These are phyloP conservation scores for Phataginus tetradactyla DNA, from an alignment of 2,797 vertebrate species.

Conservation along the genomic window DNA sequence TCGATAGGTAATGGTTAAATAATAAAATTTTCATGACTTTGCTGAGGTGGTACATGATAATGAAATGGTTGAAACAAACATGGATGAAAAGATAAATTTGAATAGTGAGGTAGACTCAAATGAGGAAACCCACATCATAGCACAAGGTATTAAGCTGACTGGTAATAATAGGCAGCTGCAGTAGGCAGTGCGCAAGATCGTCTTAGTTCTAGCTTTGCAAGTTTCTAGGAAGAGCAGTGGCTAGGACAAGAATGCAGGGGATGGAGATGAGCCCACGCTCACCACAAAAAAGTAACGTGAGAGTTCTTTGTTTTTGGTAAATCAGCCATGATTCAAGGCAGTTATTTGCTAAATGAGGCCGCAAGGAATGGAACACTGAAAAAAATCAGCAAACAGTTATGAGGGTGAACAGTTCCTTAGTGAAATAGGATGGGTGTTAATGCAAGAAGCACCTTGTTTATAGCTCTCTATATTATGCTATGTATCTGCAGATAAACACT, in stretches of 20 bases:
- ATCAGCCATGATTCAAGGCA: neutral
- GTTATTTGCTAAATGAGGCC: neutral
- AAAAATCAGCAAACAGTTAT: neutral
- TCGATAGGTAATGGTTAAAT: neutral
- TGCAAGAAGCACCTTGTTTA: neutral
- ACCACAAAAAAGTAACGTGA: neutral
- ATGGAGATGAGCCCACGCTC: neutral
- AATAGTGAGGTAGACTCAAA: neutral
- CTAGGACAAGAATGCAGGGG: neutral
- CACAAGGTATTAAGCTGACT: neutral
- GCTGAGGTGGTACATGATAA: neutral
- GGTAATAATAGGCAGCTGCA: neutral
- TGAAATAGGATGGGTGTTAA: neutral
- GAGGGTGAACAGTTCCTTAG: neutral
- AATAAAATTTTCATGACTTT: neutral
- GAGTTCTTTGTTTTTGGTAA: neutral
- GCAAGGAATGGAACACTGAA: neutral
- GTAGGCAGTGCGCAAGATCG: neutral
- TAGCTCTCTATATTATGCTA: neutral
- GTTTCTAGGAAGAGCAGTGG: neutral
- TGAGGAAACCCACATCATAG: neutral
- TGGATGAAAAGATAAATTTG: neutral
- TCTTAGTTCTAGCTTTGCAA: neutral
- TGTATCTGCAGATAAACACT: neutral
- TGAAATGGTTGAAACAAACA: conserved; percentile 3